Evolutionary conservation across 2,888 invertebrate species (phyloP).

Genomic region (Alviniconcha strummeri): DNA sequence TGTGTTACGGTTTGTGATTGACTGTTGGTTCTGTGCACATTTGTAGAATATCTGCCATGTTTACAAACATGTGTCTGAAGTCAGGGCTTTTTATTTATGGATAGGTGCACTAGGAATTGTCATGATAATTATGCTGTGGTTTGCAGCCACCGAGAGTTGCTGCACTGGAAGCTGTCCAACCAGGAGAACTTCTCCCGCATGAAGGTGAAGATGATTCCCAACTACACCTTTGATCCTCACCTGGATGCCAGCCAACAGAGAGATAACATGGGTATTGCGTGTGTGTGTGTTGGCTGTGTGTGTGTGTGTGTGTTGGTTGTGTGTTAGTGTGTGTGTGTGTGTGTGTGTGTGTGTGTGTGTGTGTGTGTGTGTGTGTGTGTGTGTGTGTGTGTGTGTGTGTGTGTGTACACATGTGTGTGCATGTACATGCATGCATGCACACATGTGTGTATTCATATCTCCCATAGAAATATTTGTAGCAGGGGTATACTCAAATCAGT

Average conservation of each 20-base stretch:
- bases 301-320: background rate
- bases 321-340: background rate
- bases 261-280: conserved; percentile 76
- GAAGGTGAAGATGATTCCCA: conserved; percentile 79
- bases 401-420: background rate
- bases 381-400: conserved; percentile 4
- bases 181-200: conserved; percentile 80
- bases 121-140: too few relatives aligned
- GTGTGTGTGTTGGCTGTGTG: background rate
- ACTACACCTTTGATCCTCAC: conserved; percentile 78
- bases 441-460: too few relatives aligned
- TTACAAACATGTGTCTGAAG: too few relatives aligned
- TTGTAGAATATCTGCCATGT: too few relatives aligned
- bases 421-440: background rate
- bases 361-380: background rate
- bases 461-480: too few relatives aligned
- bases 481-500: too few relatives aligned
- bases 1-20: too few relatives aligned
- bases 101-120: too few relatives aligned
- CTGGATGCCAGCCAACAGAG: conserved; percentile 78
- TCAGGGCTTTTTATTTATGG: too few relatives aligned
- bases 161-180: conserved; percentile 79
- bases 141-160: too few relatives aligned
- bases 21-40: too few relatives aligned
- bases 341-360: background rate